Evolutionary conservation across 2,797 vertebrate species (phyloP).

Genomic region (Clarias pachynema): DNA sequence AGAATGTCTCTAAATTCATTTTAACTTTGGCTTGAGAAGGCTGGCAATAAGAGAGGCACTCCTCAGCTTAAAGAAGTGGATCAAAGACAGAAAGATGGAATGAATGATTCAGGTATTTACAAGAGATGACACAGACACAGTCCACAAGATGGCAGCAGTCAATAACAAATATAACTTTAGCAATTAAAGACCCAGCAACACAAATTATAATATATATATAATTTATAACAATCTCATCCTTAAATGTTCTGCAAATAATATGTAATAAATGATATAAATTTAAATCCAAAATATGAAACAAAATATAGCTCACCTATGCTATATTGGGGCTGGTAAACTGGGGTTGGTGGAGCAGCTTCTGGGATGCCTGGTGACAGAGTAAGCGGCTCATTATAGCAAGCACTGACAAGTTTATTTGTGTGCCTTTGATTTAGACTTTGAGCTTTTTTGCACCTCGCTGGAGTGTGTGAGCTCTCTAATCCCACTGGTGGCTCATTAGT

Average conservation of each 20-base stretch:
- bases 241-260: neutral
- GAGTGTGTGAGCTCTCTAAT: conserved; percentile 54
- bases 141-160: conserved; percentile 71
- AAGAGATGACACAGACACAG: neutral
- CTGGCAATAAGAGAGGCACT: conserved; percentile 85
- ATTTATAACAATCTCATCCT: neutral
- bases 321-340: conserved; percentile 77
- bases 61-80: conserved; percentile 73
- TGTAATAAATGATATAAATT: neutral
- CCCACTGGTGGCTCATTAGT: conserved; percentile 56
- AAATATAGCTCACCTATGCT: conserved; percentile 73
- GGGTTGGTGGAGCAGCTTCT: conserved; percentile 72
- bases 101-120: neutral
- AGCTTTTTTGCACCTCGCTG: conserved; percentile 51
- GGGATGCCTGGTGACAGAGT: conserved; percentile 69
- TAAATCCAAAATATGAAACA: neutral
- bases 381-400: conserved; percentile 44
- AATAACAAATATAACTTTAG: neutral
- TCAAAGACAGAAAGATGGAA: conserved; percentile 22
- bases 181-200: neutral
- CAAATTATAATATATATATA: neutral
- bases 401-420: conserved; percentile 60
- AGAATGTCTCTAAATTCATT: conserved; percentile 88
- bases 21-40: conserved; percentile 79
- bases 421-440: conserved; percentile 55